Conservation (phyloP, 1,140 invertebrate species). For the Drosophila asahinai region DNA sequence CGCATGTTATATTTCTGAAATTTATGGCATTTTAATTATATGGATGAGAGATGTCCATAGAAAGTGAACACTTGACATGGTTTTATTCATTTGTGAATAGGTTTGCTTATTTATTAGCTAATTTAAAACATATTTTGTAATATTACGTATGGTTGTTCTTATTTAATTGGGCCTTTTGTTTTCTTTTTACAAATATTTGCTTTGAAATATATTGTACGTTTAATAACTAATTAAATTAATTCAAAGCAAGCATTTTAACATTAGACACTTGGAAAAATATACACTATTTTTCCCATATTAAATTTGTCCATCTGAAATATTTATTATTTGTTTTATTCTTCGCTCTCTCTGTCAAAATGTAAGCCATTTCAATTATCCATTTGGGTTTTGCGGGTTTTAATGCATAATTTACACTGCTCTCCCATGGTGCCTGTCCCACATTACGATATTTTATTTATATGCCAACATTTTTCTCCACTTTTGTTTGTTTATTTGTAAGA, state of each 20-base stretch:
- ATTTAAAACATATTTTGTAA: too few species aligned
- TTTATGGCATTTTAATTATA: not conserved
- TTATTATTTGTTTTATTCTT: constrained; percentile 14
- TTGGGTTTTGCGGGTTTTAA: constrained; percentile 38
- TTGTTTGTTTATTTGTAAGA: constrained; percentile 71
- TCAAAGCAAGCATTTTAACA: not conserved
- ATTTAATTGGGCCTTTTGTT: not conserved
- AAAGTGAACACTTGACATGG: not conserved
- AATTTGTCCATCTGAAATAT: constrained; percentile 19
- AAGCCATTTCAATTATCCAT: constrained; percentile 47
- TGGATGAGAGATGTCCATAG: not conserved
- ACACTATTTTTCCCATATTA: not conserved
- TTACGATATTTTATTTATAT: constrained; percentile 62
- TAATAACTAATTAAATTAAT: not conserved
- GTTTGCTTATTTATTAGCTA: not conserved
- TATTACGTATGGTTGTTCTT: not conserved
- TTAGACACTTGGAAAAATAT: not conserved
- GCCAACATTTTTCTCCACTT: constrained; percentile 43
- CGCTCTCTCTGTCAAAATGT: not conserved
- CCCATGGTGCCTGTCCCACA: constrained; percentile 52
- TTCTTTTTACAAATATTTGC: too few species aligned
- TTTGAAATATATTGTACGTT: not conserved
- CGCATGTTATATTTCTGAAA: not conserved
- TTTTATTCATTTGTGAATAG: not conserved
- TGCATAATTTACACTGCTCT: constrained; percentile 43